Evolutionary conservation across 2,113 vertebrate species (phyloP), one percentile per base, ranked within the genome.

Genomic region (Plectropomus leopardus): DNA sequence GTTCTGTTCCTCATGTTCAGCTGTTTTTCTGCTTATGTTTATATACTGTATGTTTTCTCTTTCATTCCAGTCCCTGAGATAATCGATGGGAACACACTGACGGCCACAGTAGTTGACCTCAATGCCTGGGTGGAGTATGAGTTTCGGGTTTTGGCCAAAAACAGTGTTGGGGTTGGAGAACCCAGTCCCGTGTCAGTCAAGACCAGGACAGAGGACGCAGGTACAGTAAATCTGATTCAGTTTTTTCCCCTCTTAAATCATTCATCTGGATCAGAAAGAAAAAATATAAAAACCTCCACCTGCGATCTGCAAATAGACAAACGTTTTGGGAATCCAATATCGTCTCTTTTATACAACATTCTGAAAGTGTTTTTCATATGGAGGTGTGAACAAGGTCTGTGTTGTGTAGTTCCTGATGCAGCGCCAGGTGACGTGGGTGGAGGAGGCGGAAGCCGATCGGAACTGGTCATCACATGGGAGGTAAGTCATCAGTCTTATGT

Each of bases 391-490:
- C 68, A 30, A 77, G 19, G 59, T 85, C 23, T 88, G 74, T 90
- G 88, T 85, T 68, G 64, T 90, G 30, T 92, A 99, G 98, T 94
- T 93, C 98, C 98, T 0, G 97, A 98, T 89, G 94, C 96, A 71
- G 95, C 97, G 54, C 98, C 98, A 7, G 94, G 96, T 42, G 96
- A 98, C 63, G 97, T 98, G 89, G 96, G 95, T 40, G 98, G 98
- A 90, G 98, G 98, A 85, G 98, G 97, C 36, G 98, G 98, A 76
- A 98, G 97, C 92, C 95, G 96, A 71, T 97, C 97, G 66, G 98
- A 99, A 89, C 92, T 99, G 85, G 97, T 99, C 90, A 98, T 99
- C 90, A 98, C 96, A 50, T 99, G 98, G 98, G 98, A 99, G 93
- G 98, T 99, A 96, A 97, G 96, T 97, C 90, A 93, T 94, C 93